A percentile compares a stretch with the other conserved stretches of the same genome.
phyloP scores from a whole-genome alignment of 2,797 vertebrate species.

The Coregonus sp. region DNA sequence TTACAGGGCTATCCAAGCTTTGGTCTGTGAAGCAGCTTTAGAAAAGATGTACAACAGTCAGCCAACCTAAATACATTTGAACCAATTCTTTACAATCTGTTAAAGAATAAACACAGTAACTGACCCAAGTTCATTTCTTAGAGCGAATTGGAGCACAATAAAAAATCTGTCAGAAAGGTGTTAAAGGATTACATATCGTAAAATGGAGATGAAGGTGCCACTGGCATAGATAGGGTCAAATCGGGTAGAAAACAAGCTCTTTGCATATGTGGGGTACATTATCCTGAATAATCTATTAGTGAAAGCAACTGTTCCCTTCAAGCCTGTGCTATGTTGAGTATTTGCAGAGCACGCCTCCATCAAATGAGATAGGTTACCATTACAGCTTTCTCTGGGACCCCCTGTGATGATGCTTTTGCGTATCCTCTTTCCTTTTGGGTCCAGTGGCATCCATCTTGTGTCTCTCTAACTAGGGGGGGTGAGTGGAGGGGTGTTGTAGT shows the following conservation, averaged over 20 bases:
- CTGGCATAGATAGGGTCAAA: slow-evolving; percentile 45
- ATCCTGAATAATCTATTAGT: slow-evolving; percentile 59
- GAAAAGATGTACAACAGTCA: not conserved
- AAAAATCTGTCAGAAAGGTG: slow-evolving; percentile 66
- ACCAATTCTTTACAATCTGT: slow-evolving; percentile 16
- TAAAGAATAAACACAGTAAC: slow-evolving; percentile 14
- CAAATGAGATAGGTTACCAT: slow-evolving; percentile 24
- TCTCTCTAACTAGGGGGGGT: not conserved
- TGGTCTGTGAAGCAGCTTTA: slow-evolving; percentile 7
- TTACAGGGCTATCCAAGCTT: not conserved
- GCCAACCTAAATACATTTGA: slow-evolving; percentile 7
- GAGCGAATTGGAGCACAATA: slow-evolving; percentile 59
- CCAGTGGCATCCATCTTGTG: not conserved
- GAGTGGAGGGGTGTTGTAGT: too few relatives aligned
- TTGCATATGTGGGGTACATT: slow-evolving; percentile 53
- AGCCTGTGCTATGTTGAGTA: slow-evolving; percentile 39
- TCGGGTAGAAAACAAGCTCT: slow-evolving; percentile 46
- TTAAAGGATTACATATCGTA: slow-evolving; percentile 69
- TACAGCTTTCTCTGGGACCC: slow-evolving; percentile 9
- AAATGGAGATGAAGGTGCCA: slow-evolving; percentile 61
- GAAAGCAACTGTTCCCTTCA: slow-evolving; percentile 41
- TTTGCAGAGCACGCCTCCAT: slow-evolving; percentile 43
- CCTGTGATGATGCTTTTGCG: not conserved
- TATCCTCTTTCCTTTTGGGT: not conserved
- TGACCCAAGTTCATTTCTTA: slow-evolving; percentile 15